Percentiles rank a stretch among this genome's conserved stretches.
Conservation (phyloP, 2,797 vertebrate genomes). For the Monodelphis domestica region DNA sequence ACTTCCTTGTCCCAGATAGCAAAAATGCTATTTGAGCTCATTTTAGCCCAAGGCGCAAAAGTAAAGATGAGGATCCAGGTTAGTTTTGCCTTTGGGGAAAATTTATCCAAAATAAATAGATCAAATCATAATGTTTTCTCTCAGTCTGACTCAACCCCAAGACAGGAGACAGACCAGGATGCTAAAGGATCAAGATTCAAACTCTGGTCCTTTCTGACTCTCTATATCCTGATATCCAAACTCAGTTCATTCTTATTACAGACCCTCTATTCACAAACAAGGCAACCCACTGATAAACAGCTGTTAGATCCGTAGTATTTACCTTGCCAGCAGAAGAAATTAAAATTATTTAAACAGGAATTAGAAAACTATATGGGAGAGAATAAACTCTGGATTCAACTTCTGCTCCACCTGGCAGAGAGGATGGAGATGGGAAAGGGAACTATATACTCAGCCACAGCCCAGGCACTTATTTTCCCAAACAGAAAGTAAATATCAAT, state of each 20-base stretch:
- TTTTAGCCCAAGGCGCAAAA: background rate
- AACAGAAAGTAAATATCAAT: background rate
- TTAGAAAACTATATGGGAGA: background rate
- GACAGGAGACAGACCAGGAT: background rate
- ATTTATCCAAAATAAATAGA: background rate
- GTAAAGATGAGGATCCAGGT: background rate
- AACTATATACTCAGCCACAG: too few species aligned
- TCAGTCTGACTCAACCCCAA: background rate
- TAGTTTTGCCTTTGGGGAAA: background rate
- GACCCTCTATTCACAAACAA: background rate
- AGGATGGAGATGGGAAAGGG: too few species aligned
- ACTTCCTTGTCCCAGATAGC: background rate
- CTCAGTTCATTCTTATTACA: background rate
- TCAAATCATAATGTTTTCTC: background rate
- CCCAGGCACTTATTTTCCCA: background rate
- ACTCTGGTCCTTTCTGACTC: background rate
- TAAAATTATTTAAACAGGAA: background rate
- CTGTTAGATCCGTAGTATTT: background rate
- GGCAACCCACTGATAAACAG: background rate
- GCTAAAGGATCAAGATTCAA: background rate
- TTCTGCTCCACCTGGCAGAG: background rate
- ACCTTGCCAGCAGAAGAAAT: background rate
- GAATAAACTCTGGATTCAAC: background rate
- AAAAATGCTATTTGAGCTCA: background rate
- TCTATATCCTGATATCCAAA: background rate